Evolutionary conservation across 2,888 invertebrate genomes (phyloP).

Genomic region (Schizotus pectinicornis): DNA sequence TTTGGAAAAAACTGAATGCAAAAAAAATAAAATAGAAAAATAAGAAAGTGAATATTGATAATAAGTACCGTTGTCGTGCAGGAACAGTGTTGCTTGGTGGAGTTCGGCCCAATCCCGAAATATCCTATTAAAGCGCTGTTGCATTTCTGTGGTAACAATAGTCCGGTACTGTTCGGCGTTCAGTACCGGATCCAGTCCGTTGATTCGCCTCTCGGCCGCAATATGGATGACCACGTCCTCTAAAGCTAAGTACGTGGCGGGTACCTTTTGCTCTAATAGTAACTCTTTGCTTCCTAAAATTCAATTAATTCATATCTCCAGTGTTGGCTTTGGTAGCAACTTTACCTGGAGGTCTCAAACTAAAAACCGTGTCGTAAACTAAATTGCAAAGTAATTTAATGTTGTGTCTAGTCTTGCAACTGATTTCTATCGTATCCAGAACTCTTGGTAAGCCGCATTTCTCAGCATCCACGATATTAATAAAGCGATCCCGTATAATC

Average conservation of each 20-base stretch:
- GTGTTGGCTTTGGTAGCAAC: conserved; percentile 5
- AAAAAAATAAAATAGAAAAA: conserved; percentile 2
- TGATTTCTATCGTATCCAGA: conserved; percentile 90
- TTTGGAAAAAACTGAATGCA: too few species aligned
- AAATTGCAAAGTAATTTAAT: conserved; percentile 88
- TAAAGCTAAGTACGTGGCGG: conserved; percentile 92
- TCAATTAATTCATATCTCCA: conserved; percentile 7
- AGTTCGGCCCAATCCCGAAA: conserved; percentile 91
- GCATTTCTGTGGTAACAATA: conserved; percentile 68
- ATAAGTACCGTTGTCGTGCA: conserved; percentile 88
- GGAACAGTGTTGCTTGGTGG: conserved; percentile 94
- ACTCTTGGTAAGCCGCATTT: conserved; percentile 94
- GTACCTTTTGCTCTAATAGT: conserved; percentile 90
- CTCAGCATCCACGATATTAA: conserved; percentile 93
- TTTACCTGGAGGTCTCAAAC: conserved; percentile 83
- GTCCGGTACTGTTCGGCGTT: conserved; percentile 78
- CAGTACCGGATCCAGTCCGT: conserved; percentile 80
- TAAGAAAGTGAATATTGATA: background rate
- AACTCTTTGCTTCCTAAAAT: conserved; percentile 82
- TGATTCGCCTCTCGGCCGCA: conserved; percentile 74
- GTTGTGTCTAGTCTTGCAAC: conserved; percentile 87
- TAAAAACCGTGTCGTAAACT: conserved; percentile 92
- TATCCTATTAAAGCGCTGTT: conserved; percentile 71
- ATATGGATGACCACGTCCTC: conserved; percentile 90
- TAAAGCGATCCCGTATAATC: conserved; percentile 84